These are phyloP conservation scores for Stomatorhinus ivindoensis DNA, from an alignment of 2,113 vertebrate species.

Conservation along the genomic window DNA sequence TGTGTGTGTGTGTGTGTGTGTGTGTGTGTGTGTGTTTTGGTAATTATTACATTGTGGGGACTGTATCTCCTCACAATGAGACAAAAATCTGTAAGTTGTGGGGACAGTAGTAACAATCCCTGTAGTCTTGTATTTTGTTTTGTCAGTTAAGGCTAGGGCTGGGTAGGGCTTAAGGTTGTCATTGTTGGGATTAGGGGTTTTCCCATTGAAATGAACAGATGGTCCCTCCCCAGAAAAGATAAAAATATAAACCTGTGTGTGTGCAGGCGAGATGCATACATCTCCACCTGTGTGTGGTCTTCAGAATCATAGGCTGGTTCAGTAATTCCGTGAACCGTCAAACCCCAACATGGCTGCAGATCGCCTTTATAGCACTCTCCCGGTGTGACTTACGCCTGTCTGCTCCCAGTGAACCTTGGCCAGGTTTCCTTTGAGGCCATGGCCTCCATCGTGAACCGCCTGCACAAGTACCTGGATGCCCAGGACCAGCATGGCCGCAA, in stretches of 20 bases:
- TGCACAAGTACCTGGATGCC: slow-evolving; percentile 91
- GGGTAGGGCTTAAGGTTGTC: background rate
- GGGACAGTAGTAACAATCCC: background rate
- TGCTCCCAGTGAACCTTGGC: slow-evolving; percentile 81
- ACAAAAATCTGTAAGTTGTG: background rate
- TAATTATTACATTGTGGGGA: background rate
- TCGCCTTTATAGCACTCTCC: background rate
- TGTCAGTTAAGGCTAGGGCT: too few species aligned
- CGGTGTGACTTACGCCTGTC: background rate
- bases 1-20: slow-evolving; percentile 4
- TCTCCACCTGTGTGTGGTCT: background rate
- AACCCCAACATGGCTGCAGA: background rate
- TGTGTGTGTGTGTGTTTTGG: background rate
- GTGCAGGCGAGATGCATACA: background rate
- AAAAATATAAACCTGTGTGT: background rate
- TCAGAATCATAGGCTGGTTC: background rate
- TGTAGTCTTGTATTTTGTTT: too few species aligned
- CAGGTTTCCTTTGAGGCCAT: slow-evolving; percentile 96
- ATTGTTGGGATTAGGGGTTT: background rate
- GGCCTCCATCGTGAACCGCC: slow-evolving; percentile 92
- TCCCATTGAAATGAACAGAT: background rate
- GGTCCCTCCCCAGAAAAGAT: background rate
- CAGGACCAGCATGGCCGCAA: slow-evolving; percentile 96
- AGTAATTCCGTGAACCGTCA: background rate
- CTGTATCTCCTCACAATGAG: too few species aligned